Base-by-base conservation (phyloP, 2,797 vertebrate species). In the Australoheros facetus region DNA sequence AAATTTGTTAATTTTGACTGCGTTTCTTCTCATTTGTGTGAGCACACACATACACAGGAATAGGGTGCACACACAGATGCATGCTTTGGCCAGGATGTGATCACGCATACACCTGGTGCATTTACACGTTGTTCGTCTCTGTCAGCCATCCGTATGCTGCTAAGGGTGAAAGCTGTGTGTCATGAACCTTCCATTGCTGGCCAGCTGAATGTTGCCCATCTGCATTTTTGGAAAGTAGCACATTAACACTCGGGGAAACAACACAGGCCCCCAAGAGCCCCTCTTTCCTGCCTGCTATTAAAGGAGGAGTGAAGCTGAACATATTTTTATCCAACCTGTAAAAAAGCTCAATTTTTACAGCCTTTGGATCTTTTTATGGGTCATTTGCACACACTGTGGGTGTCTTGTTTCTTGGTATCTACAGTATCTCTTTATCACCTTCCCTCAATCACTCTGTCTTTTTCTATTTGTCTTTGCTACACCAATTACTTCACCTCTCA, bases 101-200 rank as follows among this genome's bases (percentile, higher is more conserved):
- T 85, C 79, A 32, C 39, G 28, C 87, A 76, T 85, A 77, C 84
- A 86, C 78, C 87, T 85, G 56, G 1, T 82, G 86, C 79, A 87
- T 87, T 91, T 86, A 77, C 82, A 85, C 85, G 80, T 75, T 81
- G 82, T 85, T 83, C 84, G 71, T 69, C 45, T 82, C 55, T 69
- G 53, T 26, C 79, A 71, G 82, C 77, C 83, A 54, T 90, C 87
- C 90, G 59, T 79, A 78, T 90, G 87, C 85, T 85, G 87, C 90
- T 81, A 87, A 83, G 81, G 84, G 85, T 81, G 58, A 86, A 79
- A 85, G 87, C 87, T 56, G 81, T 56, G 84, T 83, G 91, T 71
- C 71, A 84, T 83, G 82, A 85, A 83, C 81, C 78, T 78, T 77
- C 69, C 66, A 26, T 34, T 76, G 58, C 39, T 69, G 83, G 73